Evolutionary conservation across 2,113 vertebrate species (phyloP).

Genomic region (Nansenia antarctica): DNA sequence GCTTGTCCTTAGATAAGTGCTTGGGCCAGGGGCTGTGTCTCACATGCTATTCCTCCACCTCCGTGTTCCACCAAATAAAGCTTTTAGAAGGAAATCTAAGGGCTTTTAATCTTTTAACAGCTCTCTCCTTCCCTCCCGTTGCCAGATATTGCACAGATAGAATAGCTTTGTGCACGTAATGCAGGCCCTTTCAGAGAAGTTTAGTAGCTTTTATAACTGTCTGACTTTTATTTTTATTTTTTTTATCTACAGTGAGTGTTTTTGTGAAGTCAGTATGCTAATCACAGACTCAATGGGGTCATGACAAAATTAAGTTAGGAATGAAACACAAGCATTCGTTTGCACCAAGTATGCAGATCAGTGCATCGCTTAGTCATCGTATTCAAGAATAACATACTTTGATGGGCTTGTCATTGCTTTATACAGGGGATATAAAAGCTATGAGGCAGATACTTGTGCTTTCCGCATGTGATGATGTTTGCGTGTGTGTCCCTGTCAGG

Average conservation of each 20-base stretch:
- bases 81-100: constrained; percentile 54
- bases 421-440: too few species aligned
- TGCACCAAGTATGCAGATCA: neutral
- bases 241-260: too few species aligned
- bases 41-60: constrained; percentile 32
- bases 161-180: too few species aligned
- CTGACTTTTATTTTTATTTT: constrained; percentile 33
- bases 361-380: too few species aligned
- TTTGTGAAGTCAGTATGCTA: too few species aligned
- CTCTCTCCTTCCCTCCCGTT: constrained; percentile 29
- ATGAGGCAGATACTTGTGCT: too few species aligned
- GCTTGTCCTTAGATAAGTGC: neutral
- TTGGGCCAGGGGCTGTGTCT: neutral
- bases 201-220: constrained; percentile 29
- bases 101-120: constrained; percentile 38
- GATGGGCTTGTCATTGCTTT: too few species aligned
- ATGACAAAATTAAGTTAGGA: neutral
- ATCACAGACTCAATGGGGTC: constrained; percentile 12
- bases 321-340: neutral
- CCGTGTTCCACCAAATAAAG: constrained; percentile 33
- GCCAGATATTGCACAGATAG: constrained; percentile 21
- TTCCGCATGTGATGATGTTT: constrained; percentile 1
- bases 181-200: too few species aligned
- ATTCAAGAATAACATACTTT: too few species aligned
- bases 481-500: constrained; percentile 59